Evolutionary conservation across 1,140 invertebrate genomes (phyloP).

Genomic region (Lanistes nyassanus): DNA sequence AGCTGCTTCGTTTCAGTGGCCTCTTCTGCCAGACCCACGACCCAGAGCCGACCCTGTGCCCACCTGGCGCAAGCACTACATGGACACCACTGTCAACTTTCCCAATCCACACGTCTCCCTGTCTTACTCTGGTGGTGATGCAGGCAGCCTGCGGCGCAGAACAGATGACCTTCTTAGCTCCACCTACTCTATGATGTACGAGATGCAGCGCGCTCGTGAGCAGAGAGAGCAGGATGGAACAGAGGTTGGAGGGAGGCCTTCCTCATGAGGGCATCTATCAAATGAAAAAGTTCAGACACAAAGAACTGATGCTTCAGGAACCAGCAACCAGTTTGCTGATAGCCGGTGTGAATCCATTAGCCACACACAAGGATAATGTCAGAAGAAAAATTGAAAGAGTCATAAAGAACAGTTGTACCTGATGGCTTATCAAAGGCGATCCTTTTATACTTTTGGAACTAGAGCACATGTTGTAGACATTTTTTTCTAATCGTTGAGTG

Average conservation of each 20-base stretch:
- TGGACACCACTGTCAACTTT: constrained; percentile 20
- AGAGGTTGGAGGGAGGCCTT: not conserved
- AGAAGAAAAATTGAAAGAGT: not conserved
- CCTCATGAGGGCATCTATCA: not conserved
- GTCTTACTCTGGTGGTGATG: not conserved
- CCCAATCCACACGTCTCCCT: not conserved
- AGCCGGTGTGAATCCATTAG: not conserved
- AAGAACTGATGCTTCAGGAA: not conserved
- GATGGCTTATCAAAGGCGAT: too few species aligned
- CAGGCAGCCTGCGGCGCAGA: not conserved
- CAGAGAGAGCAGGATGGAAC: not conserved
- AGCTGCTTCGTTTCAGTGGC: constrained; percentile 11
- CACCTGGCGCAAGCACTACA: constrained; percentile 26
- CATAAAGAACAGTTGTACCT: too few species aligned
- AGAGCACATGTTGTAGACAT: too few species aligned
- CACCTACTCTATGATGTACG: constrained; percentile 33
- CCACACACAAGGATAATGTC: not conserved
- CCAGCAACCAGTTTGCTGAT: not conserved
- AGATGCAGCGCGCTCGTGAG: constrained; percentile 26
- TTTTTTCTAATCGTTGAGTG: too few species aligned
- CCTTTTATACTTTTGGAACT: too few species aligned
- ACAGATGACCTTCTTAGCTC: constrained; percentile 29
- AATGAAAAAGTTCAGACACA: not conserved
- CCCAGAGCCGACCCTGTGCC: constrained; percentile 12
- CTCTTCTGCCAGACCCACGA: not conserved